phyloP scores from a whole-genome alignment of 53 echinoderm and acorn worm species.

The Henricia sp. region DNA sequence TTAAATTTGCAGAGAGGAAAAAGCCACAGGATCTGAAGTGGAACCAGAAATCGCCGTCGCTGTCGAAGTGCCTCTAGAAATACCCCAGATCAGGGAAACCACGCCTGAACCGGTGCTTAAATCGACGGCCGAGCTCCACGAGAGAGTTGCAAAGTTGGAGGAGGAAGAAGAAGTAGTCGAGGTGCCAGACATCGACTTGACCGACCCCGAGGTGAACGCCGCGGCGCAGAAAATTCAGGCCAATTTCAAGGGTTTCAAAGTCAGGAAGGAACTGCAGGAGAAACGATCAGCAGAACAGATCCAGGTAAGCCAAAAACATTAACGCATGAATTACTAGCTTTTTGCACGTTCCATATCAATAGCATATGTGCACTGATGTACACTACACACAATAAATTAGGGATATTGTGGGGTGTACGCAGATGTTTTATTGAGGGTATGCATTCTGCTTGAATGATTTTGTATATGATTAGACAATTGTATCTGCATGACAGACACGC shows the following conservation, averaged over 20 bases:
- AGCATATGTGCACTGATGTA: too few species aligned
- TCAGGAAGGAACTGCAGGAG: slow-evolving; percentile 70
- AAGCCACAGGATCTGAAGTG: not conserved
- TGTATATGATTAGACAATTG: too few species aligned
- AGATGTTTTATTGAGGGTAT: too few species aligned
- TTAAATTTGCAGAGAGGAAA: slow-evolving; percentile 55
- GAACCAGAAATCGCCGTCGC: not conserved
- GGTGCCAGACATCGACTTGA: slow-evolving; percentile 84
- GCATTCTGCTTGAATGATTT: too few species aligned
- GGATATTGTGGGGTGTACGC: too few species aligned
- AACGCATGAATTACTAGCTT: too few species aligned
- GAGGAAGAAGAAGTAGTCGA: slow-evolving; percentile 27
- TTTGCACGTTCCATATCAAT: too few species aligned
- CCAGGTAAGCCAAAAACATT: too few species aligned
- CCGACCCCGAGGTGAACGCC: slow-evolving; percentile 90
- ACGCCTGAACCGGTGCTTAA: slow-evolving; percentile 8
- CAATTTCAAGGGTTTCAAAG: slow-evolving; percentile 79
- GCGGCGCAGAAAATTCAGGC: slow-evolving; percentile 92
- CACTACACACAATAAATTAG: too few species aligned
- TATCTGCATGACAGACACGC: too few species aligned
- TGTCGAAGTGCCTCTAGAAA: slow-evolving; percentile 13
- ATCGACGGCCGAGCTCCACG: slow-evolving; percentile 1
- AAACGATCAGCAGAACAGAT: slow-evolving; percentile 26
- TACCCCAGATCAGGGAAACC: not conserved
- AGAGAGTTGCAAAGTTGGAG: not conserved